Conservation (phyloP, 2,888 invertebrate species). For the Drosophila austrosaltans region DNA sequence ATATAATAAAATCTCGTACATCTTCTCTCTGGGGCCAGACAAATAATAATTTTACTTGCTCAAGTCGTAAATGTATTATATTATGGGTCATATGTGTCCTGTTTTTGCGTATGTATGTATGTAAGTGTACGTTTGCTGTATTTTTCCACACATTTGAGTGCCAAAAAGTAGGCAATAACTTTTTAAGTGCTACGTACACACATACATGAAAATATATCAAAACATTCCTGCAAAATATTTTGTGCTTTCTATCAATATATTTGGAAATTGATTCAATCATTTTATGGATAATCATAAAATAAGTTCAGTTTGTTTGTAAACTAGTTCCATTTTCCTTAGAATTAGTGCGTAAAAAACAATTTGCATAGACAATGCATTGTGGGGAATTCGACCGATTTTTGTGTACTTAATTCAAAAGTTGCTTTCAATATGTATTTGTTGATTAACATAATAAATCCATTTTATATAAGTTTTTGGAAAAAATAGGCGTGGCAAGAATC, state of each 20-base stretch:
- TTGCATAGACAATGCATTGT: too few species aligned
- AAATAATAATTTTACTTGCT: slow-evolving; percentile 53
- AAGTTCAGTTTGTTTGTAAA: neutral
- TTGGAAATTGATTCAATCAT: neutral
- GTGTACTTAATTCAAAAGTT: too few species aligned
- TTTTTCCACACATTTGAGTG: slow-evolving; percentile 34
- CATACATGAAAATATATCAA: slow-evolving; percentile 10
- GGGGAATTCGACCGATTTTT: too few species aligned
- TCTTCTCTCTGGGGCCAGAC: slow-evolving; percentile 37
- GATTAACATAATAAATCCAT: too few species aligned
- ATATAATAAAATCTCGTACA: slow-evolving; percentile 68
- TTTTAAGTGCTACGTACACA: slow-evolving; percentile 31
- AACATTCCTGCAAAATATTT: neutral
- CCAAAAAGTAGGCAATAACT: slow-evolving; percentile 53
- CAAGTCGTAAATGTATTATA: slow-evolving; percentile 44
- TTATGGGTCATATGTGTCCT: slow-evolving; percentile 29
- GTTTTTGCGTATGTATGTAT: neutral
- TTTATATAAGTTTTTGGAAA: too few species aligned
- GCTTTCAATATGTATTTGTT: too few species aligned
- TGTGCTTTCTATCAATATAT: neutral
- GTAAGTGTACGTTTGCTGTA: neutral
- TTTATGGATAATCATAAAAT: neutral
- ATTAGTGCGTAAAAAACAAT: too few species aligned
- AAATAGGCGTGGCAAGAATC: too few species aligned
- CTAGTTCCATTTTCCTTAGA: neutral